Conservation (phyloP, 1,140 invertebrate genomes). For the Drosophila eugracilis region DNA sequence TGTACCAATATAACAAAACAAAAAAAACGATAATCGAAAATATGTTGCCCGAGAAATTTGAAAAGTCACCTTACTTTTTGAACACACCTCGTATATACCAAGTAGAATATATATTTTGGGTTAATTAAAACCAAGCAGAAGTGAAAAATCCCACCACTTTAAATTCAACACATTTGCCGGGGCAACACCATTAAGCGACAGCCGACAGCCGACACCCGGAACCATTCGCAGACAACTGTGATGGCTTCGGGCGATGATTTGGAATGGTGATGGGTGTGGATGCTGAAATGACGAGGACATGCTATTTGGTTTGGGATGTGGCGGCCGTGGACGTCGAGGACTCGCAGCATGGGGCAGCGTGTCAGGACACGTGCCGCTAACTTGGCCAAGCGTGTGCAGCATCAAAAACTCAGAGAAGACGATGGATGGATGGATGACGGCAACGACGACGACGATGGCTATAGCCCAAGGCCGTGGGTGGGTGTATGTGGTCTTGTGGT, state of each 20-base stretch:
- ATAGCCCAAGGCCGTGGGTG: slow-evolving; percentile 32
- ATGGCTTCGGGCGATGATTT: slow-evolving; percentile 48
- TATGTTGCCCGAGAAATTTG: too few relatives aligned
- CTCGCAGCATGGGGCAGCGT: slow-evolving; percentile 65
- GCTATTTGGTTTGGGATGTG: neutral
- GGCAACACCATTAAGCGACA: slow-evolving; percentile 39
- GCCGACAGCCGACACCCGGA: slow-evolving; percentile 26
- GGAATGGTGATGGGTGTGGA: slow-evolving; percentile 23
- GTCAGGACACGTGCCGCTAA: slow-evolving; percentile 75
- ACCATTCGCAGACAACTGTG: slow-evolving; percentile 58
- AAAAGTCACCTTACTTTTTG: too few relatives aligned
- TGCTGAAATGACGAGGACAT: slow-evolving; percentile 6
- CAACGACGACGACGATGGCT: slow-evolving; percentile 25
- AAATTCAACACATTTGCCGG: slow-evolving; percentile 58
- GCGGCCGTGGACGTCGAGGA: slow-evolving; percentile 27
- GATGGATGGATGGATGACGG: slow-evolving; percentile 31
- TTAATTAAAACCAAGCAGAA: slow-evolving; percentile 69
- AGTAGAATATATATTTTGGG: slow-evolving; percentile 32
- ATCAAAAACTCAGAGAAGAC: slow-evolving; percentile 71
- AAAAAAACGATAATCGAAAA: too few relatives aligned
- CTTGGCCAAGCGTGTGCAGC: slow-evolving; percentile 75
- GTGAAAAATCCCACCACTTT: slow-evolving; percentile 53
- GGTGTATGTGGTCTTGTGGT: slow-evolving; percentile 67
- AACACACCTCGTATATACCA: too few relatives aligned
- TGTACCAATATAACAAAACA: too few relatives aligned